Conservation (phyloP, 2,888 invertebrate genomes). For the Stictocephala bisonia region DNA sequence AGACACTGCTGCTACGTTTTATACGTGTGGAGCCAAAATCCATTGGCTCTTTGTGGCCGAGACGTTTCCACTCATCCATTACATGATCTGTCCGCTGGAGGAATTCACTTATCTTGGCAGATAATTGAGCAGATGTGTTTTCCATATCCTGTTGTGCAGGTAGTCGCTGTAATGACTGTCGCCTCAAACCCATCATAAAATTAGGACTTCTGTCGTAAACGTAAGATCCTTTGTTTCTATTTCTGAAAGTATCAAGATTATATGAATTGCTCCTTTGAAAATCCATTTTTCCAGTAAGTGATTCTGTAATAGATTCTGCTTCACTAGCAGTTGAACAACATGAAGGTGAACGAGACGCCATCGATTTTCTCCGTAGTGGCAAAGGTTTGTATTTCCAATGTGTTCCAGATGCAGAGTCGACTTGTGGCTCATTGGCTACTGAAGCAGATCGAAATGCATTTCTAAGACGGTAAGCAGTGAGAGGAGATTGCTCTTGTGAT, state of each 20-base stretch:
- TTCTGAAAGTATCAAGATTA: not conserved
- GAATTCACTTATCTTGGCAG: conserved; percentile 80
- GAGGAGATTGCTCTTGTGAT: no score
- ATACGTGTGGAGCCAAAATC: conserved; percentile 28
- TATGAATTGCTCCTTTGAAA: not conserved
- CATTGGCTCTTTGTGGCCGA: conserved; percentile 67
- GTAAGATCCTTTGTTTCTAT: not conserved
- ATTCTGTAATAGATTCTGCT: conserved; percentile 14
- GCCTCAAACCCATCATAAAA: conserved; percentile 37
- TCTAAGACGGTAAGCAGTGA: not conserved
- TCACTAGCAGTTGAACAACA: conserved; percentile 35
- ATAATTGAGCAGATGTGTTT: conserved; percentile 27
- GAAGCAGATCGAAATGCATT: conserved; percentile 4
- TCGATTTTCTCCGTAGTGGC: conserved; percentile 1
- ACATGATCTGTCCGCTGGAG: conserved; percentile 86
- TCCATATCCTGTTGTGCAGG: conserved; percentile 22
- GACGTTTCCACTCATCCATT: conserved; percentile 83
- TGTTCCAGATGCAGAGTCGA: conserved; percentile 3
- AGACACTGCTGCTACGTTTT: conserved; percentile 71
- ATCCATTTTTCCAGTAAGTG: not conserved
- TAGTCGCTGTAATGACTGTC: conserved; percentile 10
- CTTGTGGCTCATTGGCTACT: not conserved
- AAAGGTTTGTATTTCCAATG: conserved; percentile 35
- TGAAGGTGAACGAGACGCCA: conserved; percentile 40
- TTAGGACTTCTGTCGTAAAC: not conserved